Conservation (phyloP, 2,797 vertebrate species). For the Podarcis lilfordi region DNA sequence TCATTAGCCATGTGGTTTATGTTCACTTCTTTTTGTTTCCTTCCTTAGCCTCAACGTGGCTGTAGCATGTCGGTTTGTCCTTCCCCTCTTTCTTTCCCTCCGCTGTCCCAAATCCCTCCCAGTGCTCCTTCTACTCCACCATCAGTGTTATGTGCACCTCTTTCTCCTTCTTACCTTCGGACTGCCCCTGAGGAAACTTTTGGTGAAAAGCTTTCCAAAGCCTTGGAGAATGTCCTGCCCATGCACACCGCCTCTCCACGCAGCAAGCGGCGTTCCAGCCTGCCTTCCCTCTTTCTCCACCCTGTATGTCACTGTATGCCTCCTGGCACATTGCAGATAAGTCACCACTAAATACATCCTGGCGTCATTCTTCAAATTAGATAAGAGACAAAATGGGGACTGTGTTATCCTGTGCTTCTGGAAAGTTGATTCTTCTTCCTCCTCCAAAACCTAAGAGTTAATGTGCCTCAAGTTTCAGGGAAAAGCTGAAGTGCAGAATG, state of each 20-base stretch:
- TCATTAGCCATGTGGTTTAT: constrained; percentile 69
- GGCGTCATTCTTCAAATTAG: constrained; percentile 42
- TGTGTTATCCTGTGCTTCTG: constrained; percentile 45
- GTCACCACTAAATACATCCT: constrained; percentile 85
- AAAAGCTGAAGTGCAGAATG: neutral
- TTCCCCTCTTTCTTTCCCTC: constrained; percentile 86
- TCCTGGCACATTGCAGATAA: constrained; percentile 80
- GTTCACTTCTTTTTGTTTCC: constrained; percentile 80
- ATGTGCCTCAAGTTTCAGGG: neutral
- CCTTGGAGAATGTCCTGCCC: constrained; percentile 95
- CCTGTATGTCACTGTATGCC: constrained; percentile 87
- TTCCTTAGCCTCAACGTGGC: constrained; percentile 86
- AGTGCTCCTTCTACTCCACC: constrained; percentile 88
- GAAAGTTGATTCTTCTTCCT: neutral
- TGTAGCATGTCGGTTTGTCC: constrained; percentile 99
- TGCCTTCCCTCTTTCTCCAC: constrained; percentile 95
- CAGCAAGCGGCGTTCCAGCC: constrained; percentile 92
- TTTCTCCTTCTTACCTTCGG: constrained; percentile 83
- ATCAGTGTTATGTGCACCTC: constrained; percentile 79
- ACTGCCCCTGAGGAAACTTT: constrained; percentile 90
- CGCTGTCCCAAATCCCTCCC: constrained; percentile 83
- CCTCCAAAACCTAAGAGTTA: neutral
- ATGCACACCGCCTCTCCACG: constrained; percentile 88
- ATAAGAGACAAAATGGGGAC: constrained; percentile 44
- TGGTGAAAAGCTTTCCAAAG: constrained; percentile 95